phyloP scores from a whole-genome alignment of 2,888 invertebrate species.

The Mimumesa dahlbomi region DNA sequence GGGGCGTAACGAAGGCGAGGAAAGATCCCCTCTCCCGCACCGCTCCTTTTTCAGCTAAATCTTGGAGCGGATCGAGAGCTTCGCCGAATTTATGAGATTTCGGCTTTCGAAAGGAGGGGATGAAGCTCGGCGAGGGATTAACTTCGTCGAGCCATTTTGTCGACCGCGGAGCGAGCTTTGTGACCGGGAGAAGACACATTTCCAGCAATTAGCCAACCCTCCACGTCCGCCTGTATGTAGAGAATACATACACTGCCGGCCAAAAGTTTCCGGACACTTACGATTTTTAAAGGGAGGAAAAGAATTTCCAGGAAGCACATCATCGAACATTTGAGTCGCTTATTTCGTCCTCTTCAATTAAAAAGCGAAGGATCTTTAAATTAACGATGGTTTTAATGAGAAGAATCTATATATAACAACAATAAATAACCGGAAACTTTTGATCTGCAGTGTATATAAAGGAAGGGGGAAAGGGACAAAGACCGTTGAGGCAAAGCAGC shows the following conservation, averaged over 20 bases:
- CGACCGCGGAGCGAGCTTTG: conserved; percentile 55
- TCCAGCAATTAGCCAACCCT: conserved; percentile 57
- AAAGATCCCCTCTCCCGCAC: conserved; percentile 28
- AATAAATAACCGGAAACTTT: no score
- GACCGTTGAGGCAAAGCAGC: no score
- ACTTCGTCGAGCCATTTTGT: conserved; percentile 62
- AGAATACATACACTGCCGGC: no score
- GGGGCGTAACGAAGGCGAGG: conserved; percentile 38
- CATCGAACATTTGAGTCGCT: no score
- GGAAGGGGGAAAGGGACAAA: no score
- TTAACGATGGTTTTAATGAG: no score
- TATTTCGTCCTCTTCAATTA: no score
- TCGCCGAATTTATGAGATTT: conserved; percentile 62
- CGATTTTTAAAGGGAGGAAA: conserved; percentile 8
- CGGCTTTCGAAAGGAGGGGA: conserved; percentile 27
- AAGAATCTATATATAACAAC: no score
- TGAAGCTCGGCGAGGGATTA: conserved; percentile 52
- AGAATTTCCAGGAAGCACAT: not conserved
- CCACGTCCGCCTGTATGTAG: not conserved
- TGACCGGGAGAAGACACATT: conserved; percentile 59
- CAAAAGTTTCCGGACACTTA: no score
- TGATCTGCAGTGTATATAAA: no score
- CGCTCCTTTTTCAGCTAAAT: conserved; percentile 53
- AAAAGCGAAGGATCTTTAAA: no score
- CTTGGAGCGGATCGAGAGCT: conserved; percentile 54